Base-by-base conservation (phyloP, 2,888 invertebrate species). In the Julus scandinavius region DNA sequence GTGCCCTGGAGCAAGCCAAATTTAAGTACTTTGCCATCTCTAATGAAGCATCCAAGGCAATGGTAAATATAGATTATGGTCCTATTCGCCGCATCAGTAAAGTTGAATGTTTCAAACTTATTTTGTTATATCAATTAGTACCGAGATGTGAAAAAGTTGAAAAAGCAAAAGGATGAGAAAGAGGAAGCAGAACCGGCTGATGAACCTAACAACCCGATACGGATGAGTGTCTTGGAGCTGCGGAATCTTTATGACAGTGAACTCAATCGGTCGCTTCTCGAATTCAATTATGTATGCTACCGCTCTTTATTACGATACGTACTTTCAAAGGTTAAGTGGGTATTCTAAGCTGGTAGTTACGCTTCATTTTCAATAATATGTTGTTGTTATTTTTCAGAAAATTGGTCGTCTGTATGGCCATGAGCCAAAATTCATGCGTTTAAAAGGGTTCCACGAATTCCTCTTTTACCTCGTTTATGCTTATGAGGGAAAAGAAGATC, bases 391-490 rank as follows among this genome's bases (percentile, higher is more conserved):
- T 38, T 84, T 88, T 15, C 49, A 89, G 89, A 50, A 49, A 72
- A 90, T 90, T 85, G 90, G 90, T 7, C 89, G 90, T 85, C 88
- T 89, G 45, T 92, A 92, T 90, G 92, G 92, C 9, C 93, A 93
- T 89, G 92, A 93, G 88, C 94, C 96, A 0, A 96, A 96, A 92
- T 95, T 95, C 91, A 92, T 94, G 15, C 93, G 96, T 85, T 94
- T 95, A 92, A 93, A 94, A 89, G 92, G 94, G 2, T 91, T 96
- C 80, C 96, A 97, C 91, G 94, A 95, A 90, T 94, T 95, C 90
- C 91, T 97, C 17, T 96, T 94, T 92, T 96, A 96, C 91, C 91
- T 96, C n/a, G 93, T 95, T 9, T 94, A 95, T 90, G 94, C 93
- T 84, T 93, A 94, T 91, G 92, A 92, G 49, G 93, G 93, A 0